Evolutionary conservation across 2,113 vertebrate species (phyloP), one percentile per base, ranked within the genome.

Genomic region (Tamias sibiricus): DNA sequence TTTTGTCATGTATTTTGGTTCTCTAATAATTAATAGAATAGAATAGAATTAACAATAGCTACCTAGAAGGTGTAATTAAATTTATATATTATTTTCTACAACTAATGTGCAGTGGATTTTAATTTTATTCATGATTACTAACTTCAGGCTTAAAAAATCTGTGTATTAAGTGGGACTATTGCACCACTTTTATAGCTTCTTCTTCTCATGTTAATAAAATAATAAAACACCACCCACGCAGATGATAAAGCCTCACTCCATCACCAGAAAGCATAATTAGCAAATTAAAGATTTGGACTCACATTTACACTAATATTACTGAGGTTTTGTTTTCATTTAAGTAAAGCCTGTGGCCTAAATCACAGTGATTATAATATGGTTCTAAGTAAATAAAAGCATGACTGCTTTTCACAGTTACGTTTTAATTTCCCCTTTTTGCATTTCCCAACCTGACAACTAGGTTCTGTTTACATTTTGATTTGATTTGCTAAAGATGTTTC

Each of bases 51-150:
- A 96, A 86, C 59, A 59, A 86, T 30, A 76, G 76, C 47, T 96
- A 94, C 85, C 87, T 84, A 95, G 66, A 92, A 95, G 59, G 94
- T 68, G 87, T 72, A 96, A 97, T 97, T 95, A 96, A 85, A 85
- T 69, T 95, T 95, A 85, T 86, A 75, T 71, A 94, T 89, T 95
- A 96, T 96, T 97, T 95, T 92, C 93, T 95, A 82, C 72, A 97
- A 94, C 84, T 52, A 95, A 95, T 75, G 75, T n/a, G 72, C 76
- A 69, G n/a, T 75, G 20, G 20, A 54, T 92, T 97, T 97, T 92
- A 96, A 97, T 96, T 94, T 96, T 96, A 95, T 95, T 97, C 88
- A 82, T 96, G 96, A 96, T 97, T 94, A 97, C 95, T 97, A 94
- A 96, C 59, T 94, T 92, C 44, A 6, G 85, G 72, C 81, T 96